Evolutionary conservation across 2,113 vertebrate species (phyloP), one percentile per base, ranked within the genome.

Genomic region (Danio rerio): DNA sequence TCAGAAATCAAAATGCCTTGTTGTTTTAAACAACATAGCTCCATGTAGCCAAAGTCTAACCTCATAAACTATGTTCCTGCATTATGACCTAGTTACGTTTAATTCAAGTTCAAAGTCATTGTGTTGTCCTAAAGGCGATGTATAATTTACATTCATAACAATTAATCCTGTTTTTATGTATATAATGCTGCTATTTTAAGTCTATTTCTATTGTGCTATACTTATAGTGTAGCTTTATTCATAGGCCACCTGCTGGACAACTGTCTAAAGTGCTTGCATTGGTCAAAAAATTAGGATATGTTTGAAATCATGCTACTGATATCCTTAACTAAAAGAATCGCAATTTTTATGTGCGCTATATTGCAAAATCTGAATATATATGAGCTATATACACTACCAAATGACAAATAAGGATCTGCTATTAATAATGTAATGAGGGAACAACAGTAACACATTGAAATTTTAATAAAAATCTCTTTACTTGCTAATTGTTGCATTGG

Each of bases 201-300:
- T 40, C 5, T 2, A n/a, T 55, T 40, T 52, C 21, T 55, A 21
- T n/a, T 55, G 61, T 13, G 63, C 63, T 65, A 43, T n/a, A 45
- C 63, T 6, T 43, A 62, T 3, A 31, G 20, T 31, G 7, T n/a
- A 7, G 42, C 6, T 76, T 76, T 47, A 13, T 5, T 61, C 2
- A 61, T 56, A 13, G 40, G 56, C 43, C 42, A 49, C 73, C 73
- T 61, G 56, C 73, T 76, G 73, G 56, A 16, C n/a, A 47, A 61
- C 0, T 8, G n/a, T 5, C 31, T 58, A 11, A 61, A 61, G n/a
- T 31, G 12, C 18, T 9, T 7, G 47, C 18, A 47, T 21, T 21
- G 45, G 53, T 55, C 15, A 18, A n/a, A 40, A 52, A 16, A 11
- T 7, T 69, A 20, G 0, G 16, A 1, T 76, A 3, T 20, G 13